Evolutionary conservation across 2,797 vertebrate species (phyloP).

Genomic region (Dendrocincla fuliginosa): DNA sequence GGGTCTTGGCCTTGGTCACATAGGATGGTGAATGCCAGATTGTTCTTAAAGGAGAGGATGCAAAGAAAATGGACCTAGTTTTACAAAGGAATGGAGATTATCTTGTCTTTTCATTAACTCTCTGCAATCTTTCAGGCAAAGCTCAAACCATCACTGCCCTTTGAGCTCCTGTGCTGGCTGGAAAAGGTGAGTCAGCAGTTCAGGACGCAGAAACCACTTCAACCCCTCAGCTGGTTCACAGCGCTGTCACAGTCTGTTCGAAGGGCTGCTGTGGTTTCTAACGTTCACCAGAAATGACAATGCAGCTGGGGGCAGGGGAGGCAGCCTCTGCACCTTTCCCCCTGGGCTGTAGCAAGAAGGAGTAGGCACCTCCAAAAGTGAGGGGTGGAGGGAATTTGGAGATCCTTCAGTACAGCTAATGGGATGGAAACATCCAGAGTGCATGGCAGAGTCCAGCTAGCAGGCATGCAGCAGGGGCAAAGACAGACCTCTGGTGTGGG

Average conservation of each 20-base stretch:
- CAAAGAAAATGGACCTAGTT: neutral
- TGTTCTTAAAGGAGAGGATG: neutral
- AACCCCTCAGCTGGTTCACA: neutral
- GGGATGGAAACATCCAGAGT: neutral
- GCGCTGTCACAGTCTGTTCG: neutral
- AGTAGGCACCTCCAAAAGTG: neutral
- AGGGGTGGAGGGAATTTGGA: neutral
- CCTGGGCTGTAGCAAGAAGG: neutral
- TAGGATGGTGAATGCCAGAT: neutral
- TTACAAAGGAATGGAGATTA: neutral
- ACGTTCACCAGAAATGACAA: neutral
- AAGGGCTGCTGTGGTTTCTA: neutral
- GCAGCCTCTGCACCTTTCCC: neutral
- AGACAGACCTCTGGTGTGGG: neutral
- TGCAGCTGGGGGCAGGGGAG: neutral
- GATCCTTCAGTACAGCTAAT: neutral
- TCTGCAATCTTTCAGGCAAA: neutral
- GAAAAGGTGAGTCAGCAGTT: constrained; percentile 40
- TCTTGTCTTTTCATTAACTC: neutral
- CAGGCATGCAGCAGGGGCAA: neutral
- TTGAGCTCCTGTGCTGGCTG: neutral
- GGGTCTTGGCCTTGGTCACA: neutral
- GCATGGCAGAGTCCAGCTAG: neutral
- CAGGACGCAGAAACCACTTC: neutral
- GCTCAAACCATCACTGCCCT: neutral